These are phyloP conservation scores for Picathartes gymnocephalus DNA, from an alignment of 2,113 vertebrate genomes.

Conservation along the genomic window DNA sequence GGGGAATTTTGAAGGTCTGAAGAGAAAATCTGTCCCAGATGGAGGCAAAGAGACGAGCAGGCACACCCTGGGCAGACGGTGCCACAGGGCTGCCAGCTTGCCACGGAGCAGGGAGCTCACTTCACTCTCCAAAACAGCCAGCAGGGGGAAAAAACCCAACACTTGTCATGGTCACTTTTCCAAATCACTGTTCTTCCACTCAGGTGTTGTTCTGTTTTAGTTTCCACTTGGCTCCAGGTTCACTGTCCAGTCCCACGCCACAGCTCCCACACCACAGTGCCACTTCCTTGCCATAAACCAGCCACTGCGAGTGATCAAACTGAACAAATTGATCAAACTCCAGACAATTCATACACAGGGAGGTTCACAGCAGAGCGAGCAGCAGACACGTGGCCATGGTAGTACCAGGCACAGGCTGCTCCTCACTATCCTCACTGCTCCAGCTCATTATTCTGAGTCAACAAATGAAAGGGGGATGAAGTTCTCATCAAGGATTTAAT, in stretches of 20 bases:
- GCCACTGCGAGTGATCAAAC: neutral
- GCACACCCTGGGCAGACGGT: neutral
- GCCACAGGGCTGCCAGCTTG: neutral
- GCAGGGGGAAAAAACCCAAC: fast-evolving
- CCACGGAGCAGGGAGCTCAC: neutral
- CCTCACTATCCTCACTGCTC: neutral
- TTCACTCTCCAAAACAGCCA: neutral
- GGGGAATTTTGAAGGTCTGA: neutral
- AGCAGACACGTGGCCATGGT: neutral
- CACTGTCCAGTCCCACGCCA: fast-evolving
- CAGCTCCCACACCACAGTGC: neutral
- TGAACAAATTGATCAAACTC: neutral
- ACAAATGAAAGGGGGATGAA: neutral
- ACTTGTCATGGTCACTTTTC: neutral
- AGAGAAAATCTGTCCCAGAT: neutral
- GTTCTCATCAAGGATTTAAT: neutral
- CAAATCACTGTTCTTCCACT: neutral
- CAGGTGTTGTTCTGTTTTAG: neutral
- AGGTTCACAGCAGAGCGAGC: neutral
- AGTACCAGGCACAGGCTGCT: neutral
- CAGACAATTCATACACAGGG: neutral
- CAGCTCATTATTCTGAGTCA: neutral
- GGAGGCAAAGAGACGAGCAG: neutral
- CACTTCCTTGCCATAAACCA: neutral
- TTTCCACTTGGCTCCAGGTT: neutral